These are phyloP conservation scores for Timema podura DNA, from an alignment of 2,888 invertebrate genomes.

Conservation along the genomic window DNA sequence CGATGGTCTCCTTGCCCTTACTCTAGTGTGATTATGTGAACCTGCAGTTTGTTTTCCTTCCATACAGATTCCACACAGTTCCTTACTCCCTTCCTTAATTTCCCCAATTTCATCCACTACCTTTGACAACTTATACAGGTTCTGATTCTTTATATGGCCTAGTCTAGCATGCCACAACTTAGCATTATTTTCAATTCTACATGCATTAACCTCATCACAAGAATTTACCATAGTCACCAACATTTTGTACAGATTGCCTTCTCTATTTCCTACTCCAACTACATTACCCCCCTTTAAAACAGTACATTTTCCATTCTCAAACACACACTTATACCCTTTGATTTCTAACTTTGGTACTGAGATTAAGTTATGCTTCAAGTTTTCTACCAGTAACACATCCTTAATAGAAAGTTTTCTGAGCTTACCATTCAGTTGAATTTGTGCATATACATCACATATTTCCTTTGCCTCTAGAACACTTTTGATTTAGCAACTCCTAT, in stretches of 20 bases:
- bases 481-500: constrained; percentile 14
- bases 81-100: too few relatives aligned
- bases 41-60: too few relatives aligned
- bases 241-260: background rate
- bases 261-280: background rate
- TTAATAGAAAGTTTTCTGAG: background rate
- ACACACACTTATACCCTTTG: background rate
- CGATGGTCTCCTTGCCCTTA: background rate
- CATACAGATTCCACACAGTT: too few relatives aligned
- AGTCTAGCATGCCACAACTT: constrained; percentile 8
- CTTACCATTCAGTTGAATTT: background rate
- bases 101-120: background rate
- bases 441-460: background rate
- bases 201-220: background rate
- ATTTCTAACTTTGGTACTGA: constrained; percentile 4
- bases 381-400: constrained; percentile 4
- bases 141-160: constrained; percentile 1
- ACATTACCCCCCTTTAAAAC: background rate
- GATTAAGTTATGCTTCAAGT: background rate
- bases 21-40: too few relatives aligned
- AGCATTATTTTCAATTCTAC: background rate
- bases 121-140: constrained; percentile 5
- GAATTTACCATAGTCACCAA: background rate
- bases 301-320: constrained; percentile 7
- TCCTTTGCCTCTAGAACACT: constrained; percentile 1